A percentile compares a stretch with the other conserved stretches of the same genome.
Evolutionary conservation across 2,888 invertebrate genomes (phyloP).

Genomic region (Slavum lentiscoides): DNA sequence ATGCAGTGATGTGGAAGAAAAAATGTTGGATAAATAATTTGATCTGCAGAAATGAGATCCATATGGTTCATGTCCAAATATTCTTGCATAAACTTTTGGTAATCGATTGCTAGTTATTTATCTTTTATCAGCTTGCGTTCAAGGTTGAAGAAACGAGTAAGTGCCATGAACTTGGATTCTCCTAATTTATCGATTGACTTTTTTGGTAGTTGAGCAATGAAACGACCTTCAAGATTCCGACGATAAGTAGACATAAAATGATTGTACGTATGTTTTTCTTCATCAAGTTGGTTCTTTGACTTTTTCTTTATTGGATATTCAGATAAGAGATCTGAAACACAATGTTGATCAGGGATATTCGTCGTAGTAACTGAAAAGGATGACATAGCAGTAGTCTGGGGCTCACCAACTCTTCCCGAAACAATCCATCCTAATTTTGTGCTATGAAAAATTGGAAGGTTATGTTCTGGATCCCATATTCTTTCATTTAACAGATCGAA

Average conservation of each 20-base stretch:
- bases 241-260: slow-evolving; percentile 11
- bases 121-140: not conserved
- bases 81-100: slow-evolving; percentile 13
- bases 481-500: not conserved
- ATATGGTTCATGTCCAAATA: slow-evolving; percentile 6
- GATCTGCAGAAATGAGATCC: not conserved
- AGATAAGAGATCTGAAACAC: not conserved
- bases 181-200: slow-evolving; percentile 7
- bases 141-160: slow-evolving; percentile 17
- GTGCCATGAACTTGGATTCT: slow-evolving; percentile 8
- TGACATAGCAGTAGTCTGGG: not conserved
- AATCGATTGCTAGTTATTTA: not conserved
- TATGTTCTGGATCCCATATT: not conserved
- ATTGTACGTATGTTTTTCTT: slow-evolving; percentile 10
- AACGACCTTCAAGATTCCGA: slow-evolving; percentile 5
- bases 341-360: not conserved
- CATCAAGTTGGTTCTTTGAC: not conserved
- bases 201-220: not conserved
- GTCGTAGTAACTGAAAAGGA: not conserved
- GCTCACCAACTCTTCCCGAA: not conserved
- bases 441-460: not conserved
- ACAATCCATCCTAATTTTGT: not conserved
- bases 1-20: slow-evolving; percentile 42
- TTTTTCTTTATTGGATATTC: not conserved
- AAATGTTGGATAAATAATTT: not conserved